Evolutionary conservation across 2,113 vertebrate genomes (phyloP).

Genomic region (Taurulus bubalis): DNA sequence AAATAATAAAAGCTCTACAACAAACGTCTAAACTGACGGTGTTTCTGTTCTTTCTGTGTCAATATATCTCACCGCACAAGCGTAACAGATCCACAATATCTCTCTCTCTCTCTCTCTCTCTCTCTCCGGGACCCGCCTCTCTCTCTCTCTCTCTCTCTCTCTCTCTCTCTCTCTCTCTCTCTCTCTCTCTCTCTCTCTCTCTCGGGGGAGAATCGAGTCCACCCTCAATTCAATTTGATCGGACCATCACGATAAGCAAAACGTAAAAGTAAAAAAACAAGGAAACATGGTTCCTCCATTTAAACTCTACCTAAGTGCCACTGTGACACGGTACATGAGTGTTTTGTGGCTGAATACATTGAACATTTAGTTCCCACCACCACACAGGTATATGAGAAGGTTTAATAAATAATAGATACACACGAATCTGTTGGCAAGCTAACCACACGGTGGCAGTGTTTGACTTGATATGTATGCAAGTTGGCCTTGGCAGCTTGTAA

Average conservation of each 20-base stretch:
- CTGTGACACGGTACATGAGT: background rate
- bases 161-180: constrained; percentile 14
- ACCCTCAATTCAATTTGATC: constrained; percentile 9
- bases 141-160: constrained; percentile 27
- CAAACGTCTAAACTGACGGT: background rate
- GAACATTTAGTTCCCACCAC: constrained; percentile 5
- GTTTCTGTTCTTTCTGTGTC: background rate
- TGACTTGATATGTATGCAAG: background rate
- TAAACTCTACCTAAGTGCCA: background rate
- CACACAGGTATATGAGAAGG: constrained; percentile 30
- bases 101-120: background rate
- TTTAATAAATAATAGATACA: constrained; percentile 38
- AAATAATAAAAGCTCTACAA: no score
- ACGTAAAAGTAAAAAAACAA: background rate
- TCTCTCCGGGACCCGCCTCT: constrained; percentile 44
- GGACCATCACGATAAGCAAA: background rate
- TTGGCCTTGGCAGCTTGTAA: background rate
- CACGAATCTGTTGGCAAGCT: background rate
- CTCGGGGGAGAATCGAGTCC: constrained; percentile 1
- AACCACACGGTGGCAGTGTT: constrained; percentile 61
- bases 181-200: constrained; percentile 1
- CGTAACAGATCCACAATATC: constrained; percentile 17
- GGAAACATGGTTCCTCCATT: background rate
- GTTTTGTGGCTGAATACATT: background rate
- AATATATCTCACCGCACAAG: constrained; percentile 1